Evolutionary conservation across 92 coral and sea anemone genomes (phyloP).

Genomic region (Zoanthus sociatus): DNA sequence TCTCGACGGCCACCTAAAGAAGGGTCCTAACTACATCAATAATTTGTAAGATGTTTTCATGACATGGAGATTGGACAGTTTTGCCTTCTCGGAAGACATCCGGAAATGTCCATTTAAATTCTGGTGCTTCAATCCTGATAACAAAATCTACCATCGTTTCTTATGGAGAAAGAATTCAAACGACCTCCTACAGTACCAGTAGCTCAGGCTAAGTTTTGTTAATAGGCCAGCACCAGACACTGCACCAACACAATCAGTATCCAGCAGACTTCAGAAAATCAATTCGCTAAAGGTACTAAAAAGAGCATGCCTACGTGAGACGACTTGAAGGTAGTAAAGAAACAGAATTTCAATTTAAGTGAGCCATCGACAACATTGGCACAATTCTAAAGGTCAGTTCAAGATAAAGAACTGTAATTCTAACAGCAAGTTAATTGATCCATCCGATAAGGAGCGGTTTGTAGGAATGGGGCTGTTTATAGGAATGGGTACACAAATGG

Average conservation of each 20-base stretch:
- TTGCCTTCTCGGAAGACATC: conserved; percentile 59
- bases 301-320: conserved; percentile 60
- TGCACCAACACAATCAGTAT: conserved; percentile 56
- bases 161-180: conserved; percentile 57
- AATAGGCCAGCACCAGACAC: conserved; percentile 75
- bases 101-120: conserved; percentile 70
- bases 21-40: conserved; percentile 59
- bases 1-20: conserved; percentile 38
- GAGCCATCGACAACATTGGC: conserved; percentile 54
- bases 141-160: conserved; percentile 74
- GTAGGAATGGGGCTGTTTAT: conserved; percentile 41
- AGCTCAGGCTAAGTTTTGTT: conserved; percentile 66
- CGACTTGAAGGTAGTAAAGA: conserved; percentile 64
- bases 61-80: conserved; percentile 69
- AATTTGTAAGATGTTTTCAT: conserved; percentile 48
- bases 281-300: conserved; percentile 48
- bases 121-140: conserved; percentile 57
- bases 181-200: conserved; percentile 65
- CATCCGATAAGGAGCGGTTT: conserved; percentile 32
- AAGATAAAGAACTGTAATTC: conserved; percentile 63
- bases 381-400: conserved; percentile 56
- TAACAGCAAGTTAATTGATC: conserved; percentile 48
- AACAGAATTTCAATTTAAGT: conserved; percentile 46
- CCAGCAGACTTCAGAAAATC: conserved; percentile 46
- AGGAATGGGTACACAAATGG: conserved; percentile 46